Evolutionary conservation across 2,888 invertebrate genomes (phyloP), one percentile per base, ranked within the genome.

Genomic region (Ramazzottius varieornatus): DNA sequence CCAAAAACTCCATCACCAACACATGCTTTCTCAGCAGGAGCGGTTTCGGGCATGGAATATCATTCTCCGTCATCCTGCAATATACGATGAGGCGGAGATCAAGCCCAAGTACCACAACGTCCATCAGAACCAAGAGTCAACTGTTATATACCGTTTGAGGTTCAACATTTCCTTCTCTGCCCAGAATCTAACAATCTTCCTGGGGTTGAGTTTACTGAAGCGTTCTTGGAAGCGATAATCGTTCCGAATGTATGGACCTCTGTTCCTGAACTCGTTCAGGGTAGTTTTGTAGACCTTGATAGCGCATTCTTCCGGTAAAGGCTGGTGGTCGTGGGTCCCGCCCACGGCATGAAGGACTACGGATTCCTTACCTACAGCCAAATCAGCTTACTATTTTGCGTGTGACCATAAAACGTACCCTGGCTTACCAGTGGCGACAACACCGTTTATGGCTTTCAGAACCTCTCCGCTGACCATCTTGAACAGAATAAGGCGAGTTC

Each of bases 121-220:
- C n/a, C n/a, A n/a, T n/a, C n/a, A n/a, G n/a, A n/a, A n/a, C n/a
- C n/a, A n/a, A n/a, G n/a, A n/a, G n/a, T n/a, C n/a, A n/a, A n/a
- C n/a, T n/a, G n/a, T n/a, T n/a, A n/a, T n/a, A n/a, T n/a, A 77
- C 78, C 80, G 75, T 54, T 74, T 75, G 32, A 82, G 72, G 71
- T 82, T 83, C 69, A 79, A 77, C 71, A 78, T 77, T 72, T 83
- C 82, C 71, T 82, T 81, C 72, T 82, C 81, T 0, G 82, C 81
- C 82, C 82, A 83, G 66, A 81, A 73, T 69, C 77, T 77, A 69
- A 83, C 78, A 64, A 81, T 76, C 70, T 80, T 80, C 46, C 81
- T 72, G 0, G 81, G 79, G 70, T 81, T 81, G 67, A 72, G 76
- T 69, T 78, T 80, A 54, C 78, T 76, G 70, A 78, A 77, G 46